Percentiles rank a stretch among this genome's conserved stretches.
Conservation (phyloP, 2,888 invertebrate genomes). For the Drosophila rellima region DNA sequence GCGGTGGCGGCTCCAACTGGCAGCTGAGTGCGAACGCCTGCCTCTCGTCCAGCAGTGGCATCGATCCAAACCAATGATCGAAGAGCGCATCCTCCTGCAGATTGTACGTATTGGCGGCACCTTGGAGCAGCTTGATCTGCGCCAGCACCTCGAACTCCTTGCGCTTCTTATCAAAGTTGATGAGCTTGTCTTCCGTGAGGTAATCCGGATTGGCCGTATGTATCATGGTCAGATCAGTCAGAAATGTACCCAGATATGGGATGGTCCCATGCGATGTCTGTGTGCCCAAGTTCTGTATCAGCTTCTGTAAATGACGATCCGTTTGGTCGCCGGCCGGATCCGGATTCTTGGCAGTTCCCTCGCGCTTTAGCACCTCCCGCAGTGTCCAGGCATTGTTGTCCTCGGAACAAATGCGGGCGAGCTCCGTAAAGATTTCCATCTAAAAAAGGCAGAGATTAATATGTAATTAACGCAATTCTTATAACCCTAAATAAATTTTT, state of each 20-base stretch:
- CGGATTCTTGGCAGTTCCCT: constrained; percentile 99
- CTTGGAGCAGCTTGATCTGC: constrained; percentile 97
- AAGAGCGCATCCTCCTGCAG: constrained; percentile 94
- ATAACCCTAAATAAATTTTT: background rate
- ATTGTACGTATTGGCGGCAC: constrained; percentile 97
- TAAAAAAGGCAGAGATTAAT: constrained; percentile 69
- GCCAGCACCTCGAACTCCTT: constrained; percentile 99
- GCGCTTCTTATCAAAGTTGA: constrained; percentile 98
- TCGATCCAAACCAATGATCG: constrained; percentile 97
- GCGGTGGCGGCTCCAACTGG: constrained; percentile 92
- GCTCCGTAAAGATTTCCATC: constrained; percentile 95
- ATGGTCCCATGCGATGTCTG: constrained; percentile 96
- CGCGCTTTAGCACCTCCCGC: constrained; percentile 96
- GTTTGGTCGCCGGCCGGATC: constrained; percentile 94
- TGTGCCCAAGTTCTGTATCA: constrained; percentile 92
- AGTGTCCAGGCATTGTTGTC: constrained; percentile 99
- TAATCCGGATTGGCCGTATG: constrained; percentile 97
- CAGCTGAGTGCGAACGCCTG: constrained; percentile 96
- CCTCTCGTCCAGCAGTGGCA: constrained; percentile 95
- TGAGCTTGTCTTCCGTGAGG: constrained; percentile 90
- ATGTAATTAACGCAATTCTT: background rate
- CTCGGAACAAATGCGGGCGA: constrained; percentile 98
- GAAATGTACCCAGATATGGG: constrained; percentile 98
- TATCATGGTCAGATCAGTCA: constrained; percentile 99
- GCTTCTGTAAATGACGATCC: constrained; percentile 94